Conservation (phyloP, 2,888 invertebrate species). For the Rutpela maculata region DNA sequence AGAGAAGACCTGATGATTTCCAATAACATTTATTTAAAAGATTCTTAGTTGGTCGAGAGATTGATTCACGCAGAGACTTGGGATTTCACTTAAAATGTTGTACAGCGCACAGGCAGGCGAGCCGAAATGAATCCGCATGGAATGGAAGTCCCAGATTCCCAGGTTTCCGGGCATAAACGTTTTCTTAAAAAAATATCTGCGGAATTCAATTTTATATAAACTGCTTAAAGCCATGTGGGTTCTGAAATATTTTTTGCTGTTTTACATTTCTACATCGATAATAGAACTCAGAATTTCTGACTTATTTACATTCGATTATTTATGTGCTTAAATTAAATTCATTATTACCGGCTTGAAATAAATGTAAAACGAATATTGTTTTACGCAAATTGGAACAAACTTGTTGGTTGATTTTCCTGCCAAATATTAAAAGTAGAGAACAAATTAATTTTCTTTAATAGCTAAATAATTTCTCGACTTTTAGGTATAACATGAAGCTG, state of each 20-base stretch:
- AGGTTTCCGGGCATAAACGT: conserved; percentile 3
- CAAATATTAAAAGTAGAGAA: too few relatives aligned
- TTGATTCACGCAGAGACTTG: background rate
- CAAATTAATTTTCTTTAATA: too few relatives aligned
- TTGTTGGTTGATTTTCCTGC: too few relatives aligned
- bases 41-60: background rate
- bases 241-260: background rate
- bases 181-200: conserved; percentile 7
- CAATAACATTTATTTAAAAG: background rate
- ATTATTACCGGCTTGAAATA: too few relatives aligned
- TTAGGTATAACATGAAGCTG: too few relatives aligned
- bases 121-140: conserved; percentile 1
- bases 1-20: background rate
- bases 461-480: too few relatives aligned
- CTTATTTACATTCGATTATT: too few relatives aligned
- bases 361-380: too few relatives aligned
- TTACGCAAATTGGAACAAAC: too few relatives aligned
- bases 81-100: background rate
- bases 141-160: background rate
- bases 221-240: background rate
- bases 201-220: conserved; percentile 1
- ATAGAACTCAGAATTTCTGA: background rate
- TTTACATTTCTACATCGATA: background rate
- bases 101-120: background rate
- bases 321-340: too few relatives aligned